Conservation (phyloP, 2,113 vertebrate genomes). For the Narcine bancroftii region DNA sequence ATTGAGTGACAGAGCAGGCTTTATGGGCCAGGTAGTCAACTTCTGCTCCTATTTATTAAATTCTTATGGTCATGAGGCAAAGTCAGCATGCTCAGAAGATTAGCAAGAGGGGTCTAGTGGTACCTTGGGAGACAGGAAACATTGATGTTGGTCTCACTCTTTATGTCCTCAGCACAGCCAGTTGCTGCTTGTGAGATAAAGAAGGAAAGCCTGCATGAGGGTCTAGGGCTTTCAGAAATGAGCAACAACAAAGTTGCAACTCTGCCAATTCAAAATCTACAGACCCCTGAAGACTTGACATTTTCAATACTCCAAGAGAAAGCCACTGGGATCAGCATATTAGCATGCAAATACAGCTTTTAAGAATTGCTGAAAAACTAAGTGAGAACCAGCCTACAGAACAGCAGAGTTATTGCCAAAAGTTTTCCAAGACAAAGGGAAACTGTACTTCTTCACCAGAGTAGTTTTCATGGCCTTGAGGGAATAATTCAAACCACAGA, state of each 20-base stretch:
- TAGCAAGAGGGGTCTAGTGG: background rate
- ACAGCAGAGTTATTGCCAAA: background rate
- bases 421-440: background rate
- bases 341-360: constrained; percentile 16
- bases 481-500: background rate
- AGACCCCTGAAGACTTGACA: background rate
- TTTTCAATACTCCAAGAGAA: background rate
- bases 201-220: background rate
- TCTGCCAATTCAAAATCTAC: background rate
- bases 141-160: background rate
- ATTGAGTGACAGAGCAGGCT: no score
- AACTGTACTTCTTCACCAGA: background rate
- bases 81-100: background rate
- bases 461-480: background rate
- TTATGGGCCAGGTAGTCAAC: no score
- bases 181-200: background rate
- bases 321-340: background rate
- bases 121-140: background rate
- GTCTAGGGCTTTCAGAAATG: background rate
- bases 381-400: background rate
- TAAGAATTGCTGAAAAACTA: background rate
- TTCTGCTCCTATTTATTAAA: no score
- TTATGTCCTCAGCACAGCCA: background rate
- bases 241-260: background rate
- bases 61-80: background rate